These are phyloP conservation scores for Valencia hispanica DNA, from an alignment of 2,797 vertebrate species.

Conservation along the genomic window DNA sequence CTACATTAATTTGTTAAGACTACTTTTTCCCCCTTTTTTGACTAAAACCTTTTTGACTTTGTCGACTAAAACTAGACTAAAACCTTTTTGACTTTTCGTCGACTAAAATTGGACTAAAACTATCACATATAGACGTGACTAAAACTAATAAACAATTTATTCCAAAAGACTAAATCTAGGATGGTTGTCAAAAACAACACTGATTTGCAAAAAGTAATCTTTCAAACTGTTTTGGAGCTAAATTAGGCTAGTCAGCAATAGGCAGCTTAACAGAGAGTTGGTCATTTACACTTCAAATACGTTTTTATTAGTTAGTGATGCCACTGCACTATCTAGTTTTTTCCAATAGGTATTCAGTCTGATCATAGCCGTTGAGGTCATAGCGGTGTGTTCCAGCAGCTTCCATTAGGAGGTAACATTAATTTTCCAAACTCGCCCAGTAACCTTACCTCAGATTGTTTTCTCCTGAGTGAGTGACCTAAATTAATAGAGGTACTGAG, in stretches of 20 bases:
- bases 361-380: slow-evolving; percentile 25
- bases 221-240: background rate
- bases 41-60: too few relatives aligned
- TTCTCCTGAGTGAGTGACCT: slow-evolving; percentile 62
- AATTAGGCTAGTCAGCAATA: background rate
- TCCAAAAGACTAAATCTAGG: too few relatives aligned
- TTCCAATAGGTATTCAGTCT: slow-evolving; percentile 17
- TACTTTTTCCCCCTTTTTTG: too few relatives aligned
- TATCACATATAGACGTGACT: too few relatives aligned
- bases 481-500: slow-evolving; percentile 61
- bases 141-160: too few relatives aligned
- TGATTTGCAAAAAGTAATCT: background rate
- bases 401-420: slow-evolving; percentile 31
- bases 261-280: background rate
- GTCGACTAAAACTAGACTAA: too few relatives aligned
- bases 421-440: slow-evolving; percentile 47
- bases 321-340: background rate
- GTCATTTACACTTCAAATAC: background rate
- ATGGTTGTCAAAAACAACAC: too few relatives aligned
- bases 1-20: too few relatives aligned
- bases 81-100: too few relatives aligned
- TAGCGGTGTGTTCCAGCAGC: slow-evolving; percentile 18
- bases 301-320: background rate
- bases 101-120: too few relatives aligned
- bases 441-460: slow-evolving; percentile 44